A percentile compares a stretch with the other conserved stretches of the same genome.
Conservation (phyloP, 2,113 vertebrate genomes). For the Planiliza haematocheilus region DNA sequence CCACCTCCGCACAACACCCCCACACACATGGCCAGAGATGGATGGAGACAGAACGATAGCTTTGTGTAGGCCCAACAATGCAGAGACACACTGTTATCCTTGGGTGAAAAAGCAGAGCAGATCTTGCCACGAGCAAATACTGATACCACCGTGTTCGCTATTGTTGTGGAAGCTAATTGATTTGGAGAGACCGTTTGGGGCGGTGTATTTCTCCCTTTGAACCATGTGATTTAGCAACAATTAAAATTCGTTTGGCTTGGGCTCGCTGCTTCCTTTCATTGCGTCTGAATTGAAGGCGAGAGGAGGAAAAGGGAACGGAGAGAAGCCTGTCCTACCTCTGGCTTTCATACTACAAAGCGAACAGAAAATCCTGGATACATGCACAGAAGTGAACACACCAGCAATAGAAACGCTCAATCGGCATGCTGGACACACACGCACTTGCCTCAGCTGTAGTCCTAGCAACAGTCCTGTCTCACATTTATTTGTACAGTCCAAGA, state of each 20-base stretch:
- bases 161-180: constrained; percentile 50
- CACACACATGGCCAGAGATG: constrained; percentile 73
- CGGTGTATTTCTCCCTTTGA: neutral
- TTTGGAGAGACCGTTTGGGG: constrained; percentile 24
- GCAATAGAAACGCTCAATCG: neutral
- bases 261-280: constrained; percentile 8
- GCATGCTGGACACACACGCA: neutral
- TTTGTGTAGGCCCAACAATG: constrained; percentile 69
- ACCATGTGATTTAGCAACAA: constrained; percentile 7
- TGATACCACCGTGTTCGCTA: constrained; percentile 2
- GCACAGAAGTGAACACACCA: neutral
- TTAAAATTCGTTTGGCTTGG: neutral
- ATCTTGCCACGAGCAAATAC: constrained; percentile 35
- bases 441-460: constrained; percentile 2
- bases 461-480: neutral
- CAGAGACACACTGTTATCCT: constrained; percentile 50
- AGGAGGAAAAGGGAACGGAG: neutral
- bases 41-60: constrained; percentile 60
- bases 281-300: neutral
- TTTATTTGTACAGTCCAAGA: neutral
- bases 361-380: constrained; percentile 8
- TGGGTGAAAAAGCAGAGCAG: constrained; percentile 35
- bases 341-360: neutral
- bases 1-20: constrained; percentile 78
- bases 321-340: neutral